Conservation (phyloP, 2,888 invertebrate genomes). For the Galeopsomyia nigrocyanea region DNA sequence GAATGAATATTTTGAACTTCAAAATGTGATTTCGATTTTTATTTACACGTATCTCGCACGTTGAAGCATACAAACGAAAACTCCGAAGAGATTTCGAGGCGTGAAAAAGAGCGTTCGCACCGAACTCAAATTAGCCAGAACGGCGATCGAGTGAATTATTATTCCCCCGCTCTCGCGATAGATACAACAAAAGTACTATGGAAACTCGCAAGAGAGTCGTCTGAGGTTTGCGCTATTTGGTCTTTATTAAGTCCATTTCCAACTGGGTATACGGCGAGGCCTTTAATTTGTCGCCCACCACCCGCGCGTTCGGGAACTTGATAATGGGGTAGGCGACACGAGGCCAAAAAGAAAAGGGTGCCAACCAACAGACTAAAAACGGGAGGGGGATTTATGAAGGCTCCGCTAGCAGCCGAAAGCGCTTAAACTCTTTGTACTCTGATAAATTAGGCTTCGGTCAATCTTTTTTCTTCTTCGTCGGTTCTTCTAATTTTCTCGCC, state of each 20-base stretch:
- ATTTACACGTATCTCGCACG: too few species aligned
- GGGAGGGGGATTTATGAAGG: conserved; percentile 40
- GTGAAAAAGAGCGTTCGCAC: too few species aligned
- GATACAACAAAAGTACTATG: too few species aligned
- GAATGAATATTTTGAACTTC: too few species aligned
- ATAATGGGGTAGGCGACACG: conserved; percentile 37
- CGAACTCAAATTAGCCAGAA: too few species aligned
- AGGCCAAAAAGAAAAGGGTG: conserved; percentile 18
- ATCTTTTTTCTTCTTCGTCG: not conserved
- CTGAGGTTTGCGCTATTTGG: conserved; percentile 31
- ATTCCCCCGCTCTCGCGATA: too few species aligned
- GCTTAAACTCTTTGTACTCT: conserved; percentile 39
- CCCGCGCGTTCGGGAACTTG: conserved; percentile 10
- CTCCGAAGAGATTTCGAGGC: too few species aligned
- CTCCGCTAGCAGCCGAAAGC: conserved; percentile 16
- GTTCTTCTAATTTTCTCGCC: too few species aligned
- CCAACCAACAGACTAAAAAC: conserved; percentile 3
- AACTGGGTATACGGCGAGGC: too few species aligned
- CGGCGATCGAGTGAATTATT: too few species aligned
- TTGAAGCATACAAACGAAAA: too few species aligned
- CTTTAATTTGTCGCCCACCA: conserved; percentile 26
- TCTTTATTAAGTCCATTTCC: conserved; percentile 44
- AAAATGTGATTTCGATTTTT: too few species aligned
- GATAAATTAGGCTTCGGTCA: conserved; percentile 32
- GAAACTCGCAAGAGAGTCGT: not conserved